A percentile compares a stretch with the other conserved stretches of the same genome.
Evolutionary conservation across 2,113 vertebrate species (phyloP).

Genomic region (Machaerirhynchus nigripectus): DNA sequence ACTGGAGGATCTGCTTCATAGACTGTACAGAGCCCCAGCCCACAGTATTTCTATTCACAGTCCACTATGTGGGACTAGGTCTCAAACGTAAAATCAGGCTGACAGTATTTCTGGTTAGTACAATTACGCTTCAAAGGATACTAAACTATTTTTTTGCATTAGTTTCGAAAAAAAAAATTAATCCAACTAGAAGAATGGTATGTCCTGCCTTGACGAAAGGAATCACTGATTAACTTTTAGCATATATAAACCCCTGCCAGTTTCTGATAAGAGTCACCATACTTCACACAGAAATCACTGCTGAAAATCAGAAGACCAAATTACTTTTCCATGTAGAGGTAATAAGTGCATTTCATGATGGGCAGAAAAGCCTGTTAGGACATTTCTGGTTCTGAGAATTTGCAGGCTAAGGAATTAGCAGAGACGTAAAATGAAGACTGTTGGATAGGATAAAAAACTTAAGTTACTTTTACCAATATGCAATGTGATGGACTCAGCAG

Average conservation of each 20-base stretch:
- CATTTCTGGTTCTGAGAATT: background rate
- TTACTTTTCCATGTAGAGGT: slow-evolving; percentile 5
- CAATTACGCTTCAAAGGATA: background rate
- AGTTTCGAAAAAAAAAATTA: background rate
- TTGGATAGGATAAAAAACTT: background rate
- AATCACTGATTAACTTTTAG: background rate
- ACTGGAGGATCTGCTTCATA: background rate
- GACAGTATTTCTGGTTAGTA: background rate
- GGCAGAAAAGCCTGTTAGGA: slow-evolving; percentile 19
- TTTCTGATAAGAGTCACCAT: background rate
- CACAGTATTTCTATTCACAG: background rate
- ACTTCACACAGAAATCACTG: background rate
- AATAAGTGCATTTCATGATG: slow-evolving; percentile 14
- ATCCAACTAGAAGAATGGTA: background rate
- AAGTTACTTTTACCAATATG: background rate
- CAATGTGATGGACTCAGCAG: background rate
- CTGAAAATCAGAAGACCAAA: slow-evolving; percentile 35
- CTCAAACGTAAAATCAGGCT: background rate
- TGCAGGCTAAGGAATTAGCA: slow-evolving; percentile 16
- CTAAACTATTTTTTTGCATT: background rate
- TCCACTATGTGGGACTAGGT: background rate
- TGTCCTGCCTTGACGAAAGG: background rate
- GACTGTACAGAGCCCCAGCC: background rate
- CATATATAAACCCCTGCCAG: background rate
- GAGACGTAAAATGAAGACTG: background rate